These are phyloP conservation scores for Lasioglossum malachurum DNA, from an alignment of 2,888 invertebrate genomes.

Conservation along the genomic window DNA sequence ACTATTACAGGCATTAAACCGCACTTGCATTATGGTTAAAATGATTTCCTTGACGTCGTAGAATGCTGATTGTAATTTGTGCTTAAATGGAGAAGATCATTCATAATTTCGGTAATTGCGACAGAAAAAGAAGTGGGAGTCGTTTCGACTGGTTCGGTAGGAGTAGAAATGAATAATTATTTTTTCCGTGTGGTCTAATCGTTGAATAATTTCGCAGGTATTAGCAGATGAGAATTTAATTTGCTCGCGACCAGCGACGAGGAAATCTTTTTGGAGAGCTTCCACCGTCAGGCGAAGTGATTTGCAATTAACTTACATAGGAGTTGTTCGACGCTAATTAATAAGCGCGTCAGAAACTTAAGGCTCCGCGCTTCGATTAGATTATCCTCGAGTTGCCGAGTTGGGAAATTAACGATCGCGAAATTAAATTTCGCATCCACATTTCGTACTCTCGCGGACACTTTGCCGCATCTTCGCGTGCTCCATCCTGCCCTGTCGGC, in stretches of 20 bases:
- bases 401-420: constrained; percentile 53
- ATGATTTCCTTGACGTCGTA: neutral
- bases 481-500: neutral
- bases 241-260: constrained; percentile 37
- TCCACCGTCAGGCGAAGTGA: constrained; percentile 49
- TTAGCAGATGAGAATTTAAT: constrained; percentile 64
- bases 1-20: neutral
- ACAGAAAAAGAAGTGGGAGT: neutral
- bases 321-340: constrained; percentile 64
- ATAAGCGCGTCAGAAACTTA: constrained; percentile 63
- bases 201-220: neutral
- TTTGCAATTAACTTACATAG: constrained; percentile 70
- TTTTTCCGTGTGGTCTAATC: neutral
- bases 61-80: no score
- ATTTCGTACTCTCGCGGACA: neutral
- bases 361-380: constrained; percentile 58
- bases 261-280: constrained; percentile 58
- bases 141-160: neutral
- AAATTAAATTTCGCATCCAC: constrained; percentile 62
- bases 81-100: neutral
- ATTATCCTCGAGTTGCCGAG: constrained; percentile 57
- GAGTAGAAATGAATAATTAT: neutral
- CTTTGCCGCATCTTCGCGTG: neutral
- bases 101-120: neutral
- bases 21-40: neutral